Evolutionary conservation across 2,888 invertebrate genomes (phyloP), one percentile per base, ranked within the genome.

Genomic region (Blastobasis lacticolella): DNA sequence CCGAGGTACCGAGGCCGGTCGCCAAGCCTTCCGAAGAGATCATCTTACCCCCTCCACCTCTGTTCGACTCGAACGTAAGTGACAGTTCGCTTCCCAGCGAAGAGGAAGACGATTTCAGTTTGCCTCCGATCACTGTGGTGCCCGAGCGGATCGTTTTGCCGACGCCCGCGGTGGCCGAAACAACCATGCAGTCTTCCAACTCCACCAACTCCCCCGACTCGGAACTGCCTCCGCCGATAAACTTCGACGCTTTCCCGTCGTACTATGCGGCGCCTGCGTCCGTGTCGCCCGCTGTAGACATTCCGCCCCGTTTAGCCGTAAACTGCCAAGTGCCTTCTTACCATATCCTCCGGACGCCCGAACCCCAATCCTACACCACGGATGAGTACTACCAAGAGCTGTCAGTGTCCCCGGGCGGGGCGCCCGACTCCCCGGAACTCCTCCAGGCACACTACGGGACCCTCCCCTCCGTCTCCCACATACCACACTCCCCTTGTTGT

Each of bases 31-130:
- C 85, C 64, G 83, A 80, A 54, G 86, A 87, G 63, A 74, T 82
- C 70, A 87, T 88, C 72, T 86, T 88, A 57, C 87, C 87, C 63
- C 87, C 87, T 73, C 87, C 87, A 74, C 87, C 87, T 64, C 74
- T 80, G 65, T 88, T 88, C 71, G 81, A 85, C 64, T 76, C 80
- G 57, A 73, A 81, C 71, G 81, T 79, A 80, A 83, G 78, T 81
- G 78, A 78, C 60, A 71, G 64, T 69, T 67, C 71, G 57, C 66
- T 74, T 64, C 59, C 69, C 60, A 69, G 64, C 53, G 70, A 75
- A 50, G 71, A 69, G 54, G 69, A 71, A 54, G 66, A 65, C 52
- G 74, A 76, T 52, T 61, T 73, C 56, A 66, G 68, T 57, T 60
- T 74, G 55, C 76, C 83, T 54, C 81, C 81, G 56, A 84, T 88